Conservation (phyloP, 1,140 invertebrate species). For the Atopsyche davidsoni region DNA sequence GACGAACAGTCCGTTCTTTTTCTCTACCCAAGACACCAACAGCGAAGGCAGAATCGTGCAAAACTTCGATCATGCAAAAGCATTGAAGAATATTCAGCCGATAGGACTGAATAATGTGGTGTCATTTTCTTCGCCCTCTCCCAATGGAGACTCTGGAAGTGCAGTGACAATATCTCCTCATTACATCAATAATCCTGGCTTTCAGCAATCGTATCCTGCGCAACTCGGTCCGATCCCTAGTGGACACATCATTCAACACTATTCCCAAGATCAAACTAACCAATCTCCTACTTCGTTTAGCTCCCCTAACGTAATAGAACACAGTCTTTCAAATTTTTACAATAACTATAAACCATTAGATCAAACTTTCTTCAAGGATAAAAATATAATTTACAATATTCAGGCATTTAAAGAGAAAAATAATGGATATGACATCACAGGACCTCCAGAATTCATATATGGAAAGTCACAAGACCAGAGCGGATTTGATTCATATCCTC, state of each 20-base stretch:
- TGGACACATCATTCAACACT: slow-evolving; percentile 14
- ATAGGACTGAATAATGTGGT: slow-evolving; percentile 44
- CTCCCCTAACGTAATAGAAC: slow-evolving; percentile 15
- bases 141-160: slow-evolving; percentile 12
- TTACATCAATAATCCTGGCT: slow-evolving; percentile 6
- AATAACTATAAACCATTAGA: slow-evolving; percentile 25
- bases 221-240: slow-evolving; percentile 11
- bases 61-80: slow-evolving; percentile 45
- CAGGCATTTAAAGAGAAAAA: slow-evolving; percentile 16
- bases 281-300: slow-evolving; percentile 6
- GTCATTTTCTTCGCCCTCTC: slow-evolving; percentile 34
- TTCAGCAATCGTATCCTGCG: slow-evolving; percentile 5
- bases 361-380: slow-evolving; percentile 23
- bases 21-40: slow-evolving; percentile 15
- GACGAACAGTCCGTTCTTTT: slow-evolving; percentile 35
- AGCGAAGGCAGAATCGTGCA: slow-evolving; percentile 16
- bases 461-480: slow-evolving; percentile 21
- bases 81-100: slow-evolving; percentile 45
- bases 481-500: slow-evolving; percentile 13
- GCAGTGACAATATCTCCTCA: slow-evolving; percentile 13
- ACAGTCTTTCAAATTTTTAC: slow-evolving; percentile 18
- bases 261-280: slow-evolving; percentile 16
- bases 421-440: slow-evolving; percentile 14
- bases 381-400: slow-evolving; percentile 19
- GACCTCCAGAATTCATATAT: slow-evolving; percentile 7